Evolutionary conservation across 2,888 invertebrate genomes (phyloP), one percentile per base, ranked within the genome.

Genomic region (Rhabditophanes sp.): DNA sequence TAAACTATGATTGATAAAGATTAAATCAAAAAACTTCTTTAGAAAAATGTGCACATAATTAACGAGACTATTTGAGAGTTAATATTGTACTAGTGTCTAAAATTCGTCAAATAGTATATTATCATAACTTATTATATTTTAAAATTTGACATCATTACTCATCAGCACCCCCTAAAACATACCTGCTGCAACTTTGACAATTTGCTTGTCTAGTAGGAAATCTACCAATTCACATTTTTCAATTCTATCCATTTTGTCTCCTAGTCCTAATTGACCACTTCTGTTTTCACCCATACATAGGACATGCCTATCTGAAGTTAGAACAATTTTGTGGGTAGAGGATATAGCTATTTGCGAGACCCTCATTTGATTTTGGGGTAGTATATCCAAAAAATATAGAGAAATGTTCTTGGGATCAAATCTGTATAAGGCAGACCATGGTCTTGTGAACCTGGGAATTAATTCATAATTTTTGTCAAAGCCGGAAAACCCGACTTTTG

Each of bases 231-330:
- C n/a, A n/a, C n/a, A n/a, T n/a, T n/a, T n/a, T 53, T 70, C 70
- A 27, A 70, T 66, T 16, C 71, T 72, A 24, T 73, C 68, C 0
- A 16, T 26, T n/a, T 46, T 39, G 24, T 53, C 50, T 1, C 68
- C 70, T 38, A 69, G 62, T 23, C 77, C 78, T 28, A 79, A 66
- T 59, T 79, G 77, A 1, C 78, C 78, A 52, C 72, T 69, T 5
- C 67, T 65, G 14, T 76, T 76, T 53, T 75, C 74, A 12, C 79
- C 79, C 78, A 78, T 79, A 1, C 75, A 72, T 57, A 74, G 78
- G 2, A 77, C 76, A 22, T 73, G 67, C 15, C 73, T 71, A 58
- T 78, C 77, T 66, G 48, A 33, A 26, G 74, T 74, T 4, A 76
- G 68, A 4, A 72, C 72, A 20, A 76, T 68, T 48, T 72, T 71